Base-by-base conservation (phyloP, 2,888 invertebrate genomes). In the Nephrocerus scutellatus region DNA sequence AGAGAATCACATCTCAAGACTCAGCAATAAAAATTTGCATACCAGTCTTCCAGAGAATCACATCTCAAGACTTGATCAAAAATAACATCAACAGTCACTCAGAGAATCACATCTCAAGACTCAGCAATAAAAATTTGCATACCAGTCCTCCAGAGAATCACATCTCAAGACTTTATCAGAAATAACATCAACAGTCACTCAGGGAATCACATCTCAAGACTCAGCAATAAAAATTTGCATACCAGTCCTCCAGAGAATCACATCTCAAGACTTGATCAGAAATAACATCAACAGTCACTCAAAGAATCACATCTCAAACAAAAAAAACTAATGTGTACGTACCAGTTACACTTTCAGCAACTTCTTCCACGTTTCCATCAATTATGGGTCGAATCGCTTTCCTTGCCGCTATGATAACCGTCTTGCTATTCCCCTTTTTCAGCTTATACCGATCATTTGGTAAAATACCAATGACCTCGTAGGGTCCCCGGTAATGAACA, bases 401-500 rank as follows among this genome's bases (percentile, higher is more conserved):
- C 23, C 25, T 34, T 16, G 34, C 25, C 12, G 36, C 36, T 10
- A 28, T 29, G 7, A 36, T 29, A 8, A 36, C 23, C 12, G 16
- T 10, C 20, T 18, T 28, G 25, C 36, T 22, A 8, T 20, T 20
- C 18, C 5, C 15, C 32, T 20, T 32, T 24, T 14, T 8, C n/a
- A 33, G 24, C 10, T 33, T 33, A 18, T 33, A 24, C 16, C 24
- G 20, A 18, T 33, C 24, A 12, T 33, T 34, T 7, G 22, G 26
- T 14, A 34, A 13, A 7, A 34, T 26, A 15, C 34, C 19, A 19
- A 26, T 20, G 8, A 26, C 34, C n/a, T 34, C 34, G 15, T 26
- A 34, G 7, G 26, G 34, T 26, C 26, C 34, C 9, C 10, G 18
- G 12, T 18, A 33, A 24, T 33, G 33, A 16, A 34, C 34, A 19